Evolutionary conservation across 2,888 invertebrate genomes (phyloP), one percentile per base, ranked within the genome.

Genomic region (Diogma glabrata): DNA sequence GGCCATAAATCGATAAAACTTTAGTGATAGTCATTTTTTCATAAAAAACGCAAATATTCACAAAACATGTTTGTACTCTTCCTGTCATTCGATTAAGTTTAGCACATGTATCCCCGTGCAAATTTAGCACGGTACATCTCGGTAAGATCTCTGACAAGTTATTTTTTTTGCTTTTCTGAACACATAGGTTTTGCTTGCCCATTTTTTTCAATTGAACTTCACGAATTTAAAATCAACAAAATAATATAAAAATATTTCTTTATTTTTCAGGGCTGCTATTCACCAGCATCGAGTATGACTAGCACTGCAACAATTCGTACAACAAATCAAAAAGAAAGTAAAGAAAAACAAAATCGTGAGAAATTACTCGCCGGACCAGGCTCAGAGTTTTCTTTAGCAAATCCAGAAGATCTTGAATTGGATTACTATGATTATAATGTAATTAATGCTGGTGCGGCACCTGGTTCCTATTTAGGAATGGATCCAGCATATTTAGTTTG

Each of bases 361-460:
- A 75, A 75, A 57, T 66, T 82, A 8, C 70, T 85, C 22, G 77
- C 77, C 5, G 75, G 79, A 3, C 78, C 79, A 3, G 80, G 81
- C 1, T 88, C 88, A 0, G 89, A 90, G 62, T 82, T 87, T 59
- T 88, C 88, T 49, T 72, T 89, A 22, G 74, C 75, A 0, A 83
- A 79, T 45, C 86, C 85, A 47, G 75, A 75, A 45, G 89, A 89
- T 61, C 74, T 89, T 61, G 89, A 90, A 67, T 74, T 90, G 56
- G 90, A 90, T 65, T 90, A 90, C 62, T 89, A 90, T 63, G 89
- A 90, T 64, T 90, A 90, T 61, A 88, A 90, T 71, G 89, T 90
- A 7, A 82, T 84, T 48, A 89, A 89, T 63, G 79, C 80, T 1
- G 85, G 84, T 54, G 86, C 87, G 8, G 87, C 84, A 12, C 89